Evolutionary conservation across 2,797 vertebrate species (phyloP).

Genomic region (Pangasius krempfi): DNA sequence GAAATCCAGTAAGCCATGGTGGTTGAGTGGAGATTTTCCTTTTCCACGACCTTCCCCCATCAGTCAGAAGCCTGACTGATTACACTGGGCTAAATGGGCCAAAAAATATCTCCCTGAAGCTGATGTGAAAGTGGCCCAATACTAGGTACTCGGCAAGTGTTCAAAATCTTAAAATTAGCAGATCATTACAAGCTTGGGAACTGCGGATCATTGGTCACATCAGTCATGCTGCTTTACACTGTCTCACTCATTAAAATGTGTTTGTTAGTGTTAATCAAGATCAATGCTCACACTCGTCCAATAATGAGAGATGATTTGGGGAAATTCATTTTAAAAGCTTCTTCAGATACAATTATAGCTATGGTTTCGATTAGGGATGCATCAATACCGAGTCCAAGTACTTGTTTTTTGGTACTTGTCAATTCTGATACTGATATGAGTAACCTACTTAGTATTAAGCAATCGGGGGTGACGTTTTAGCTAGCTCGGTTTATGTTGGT

Average conservation of each 20-base stretch:
- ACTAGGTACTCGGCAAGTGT: slow-evolving; percentile 20
- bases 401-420: not conserved
- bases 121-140: slow-evolving; percentile 30
- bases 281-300: not conserved
- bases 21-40: slow-evolving; percentile 35
- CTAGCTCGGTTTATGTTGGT: not conserved
- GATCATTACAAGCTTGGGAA: slow-evolving; percentile 43
- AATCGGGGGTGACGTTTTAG: not conserved
- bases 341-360: not conserved
- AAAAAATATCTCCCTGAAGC: slow-evolving; percentile 41
- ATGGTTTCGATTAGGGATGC: not conserved
- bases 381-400: too few relatives aligned
- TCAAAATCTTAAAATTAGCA: slow-evolving; percentile 18
- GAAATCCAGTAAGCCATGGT: slow-evolving; percentile 46
- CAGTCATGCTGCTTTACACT: slow-evolving; percentile 20
- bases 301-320: not conserved
- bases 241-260: slow-evolving; percentile 27
- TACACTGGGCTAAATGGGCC: slow-evolving; percentile 49
- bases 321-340: not conserved
- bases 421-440: not conserved
- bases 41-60: slow-evolving; percentile 37
- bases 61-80: slow-evolving; percentile 43
- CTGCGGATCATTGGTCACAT: slow-evolving; percentile 33
- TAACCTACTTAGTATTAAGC: not conserved
- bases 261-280: slow-evolving; percentile 27